Base-by-base conservation (phyloP, 2,888 invertebrate genomes). In the Parascotia fuliginaria region DNA sequence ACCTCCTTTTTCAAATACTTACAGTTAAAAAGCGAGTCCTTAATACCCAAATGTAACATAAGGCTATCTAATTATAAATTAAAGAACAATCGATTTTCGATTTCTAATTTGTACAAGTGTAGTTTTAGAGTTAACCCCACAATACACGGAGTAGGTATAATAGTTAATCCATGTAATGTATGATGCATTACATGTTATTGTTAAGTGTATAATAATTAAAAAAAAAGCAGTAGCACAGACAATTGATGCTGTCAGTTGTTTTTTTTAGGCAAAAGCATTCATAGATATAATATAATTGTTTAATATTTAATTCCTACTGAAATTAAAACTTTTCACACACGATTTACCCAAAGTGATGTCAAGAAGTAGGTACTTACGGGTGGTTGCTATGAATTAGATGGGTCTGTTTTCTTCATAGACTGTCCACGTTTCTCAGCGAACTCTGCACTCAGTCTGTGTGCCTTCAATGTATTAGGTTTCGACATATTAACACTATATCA, bases 401-500 rank as follows among this genome's bases (percentile, higher is more conserved):
- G 87, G 65, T 89, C 89, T 44, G 81, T 66, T 75, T 90, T 91
- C 82, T 86, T 91, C 77, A 90, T 60, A 47, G 85, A 67, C 63
- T 83, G 87, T 22, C 75, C 80, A 61, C 90, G 82, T 78, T 90
- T 90, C 70, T 91, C 91, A 13, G 91, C 91, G 46, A 90, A 90
- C 70, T 92, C 92, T 1, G 91, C 91, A 79, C 92, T 92, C 70
- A 92, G 81, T 78, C 90, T 87, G 61, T 92, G 92, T 15, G 91
- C 92, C 76, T 91, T 92, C 77, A 92, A 66, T 33, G 89, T 91
- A 43, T 85, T 89, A 3, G 90, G 89, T 69, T 92, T 92, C 73
- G 92, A 91, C 91, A 91, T 91, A 73, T 73, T 82, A 77, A 73
- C 66, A 80, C 75, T 75, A 75, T n/a, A n/a, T 75, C 75, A 75